Evolutionary conservation across 2,797 vertebrate species (phyloP).

Genomic region (Schizopygopsis malacanthus): DNA sequence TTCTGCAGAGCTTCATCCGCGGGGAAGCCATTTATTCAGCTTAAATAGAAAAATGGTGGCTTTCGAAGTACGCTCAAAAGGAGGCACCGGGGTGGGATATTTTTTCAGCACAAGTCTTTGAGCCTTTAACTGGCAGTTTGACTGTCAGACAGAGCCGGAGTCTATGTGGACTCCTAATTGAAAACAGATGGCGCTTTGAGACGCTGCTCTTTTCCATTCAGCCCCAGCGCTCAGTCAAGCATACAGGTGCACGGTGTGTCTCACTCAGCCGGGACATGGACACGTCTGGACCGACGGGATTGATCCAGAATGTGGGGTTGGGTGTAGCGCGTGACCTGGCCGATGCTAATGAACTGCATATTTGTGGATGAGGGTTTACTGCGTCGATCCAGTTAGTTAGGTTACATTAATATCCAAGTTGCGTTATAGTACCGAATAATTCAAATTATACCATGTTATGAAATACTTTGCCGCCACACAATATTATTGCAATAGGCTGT

Average conservation of each 20-base stretch:
- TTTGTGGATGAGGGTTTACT: slow-evolving; percentile 13
- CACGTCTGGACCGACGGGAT: slow-evolving; percentile 16
- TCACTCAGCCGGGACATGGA: slow-evolving; percentile 40
- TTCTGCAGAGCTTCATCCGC: slow-evolving; percentile 49
- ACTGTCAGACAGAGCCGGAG: slow-evolving; percentile 74
- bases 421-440: neutral
- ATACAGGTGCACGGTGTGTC: slow-evolving; percentile 75
- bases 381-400: neutral
- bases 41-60: slow-evolving; percentile 60
- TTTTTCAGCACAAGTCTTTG: slow-evolving; percentile 74
- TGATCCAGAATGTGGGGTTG: slow-evolving; percentile 20
- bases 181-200: slow-evolving; percentile 80
- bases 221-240: slow-evolving; percentile 63
- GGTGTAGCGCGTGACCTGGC: slow-evolving; percentile 29
- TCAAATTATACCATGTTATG: neutral
- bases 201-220: slow-evolving; percentile 61
- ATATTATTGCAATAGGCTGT: neutral
- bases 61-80: slow-evolving; percentile 58
- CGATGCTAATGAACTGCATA: neutral
- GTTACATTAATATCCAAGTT: neutral
- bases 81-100: slow-evolving; percentile 63
- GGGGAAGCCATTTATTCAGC: slow-evolving; percentile 63
- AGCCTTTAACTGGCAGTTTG: slow-evolving; percentile 75
- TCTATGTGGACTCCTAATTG: slow-evolving; percentile 77
- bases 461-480: neutral